Percentiles rank a stretch among this genome's conserved stretches.
phyloP scores from a whole-genome alignment of 1,140 invertebrate species.

The Cotesia vestalis region DNA sequence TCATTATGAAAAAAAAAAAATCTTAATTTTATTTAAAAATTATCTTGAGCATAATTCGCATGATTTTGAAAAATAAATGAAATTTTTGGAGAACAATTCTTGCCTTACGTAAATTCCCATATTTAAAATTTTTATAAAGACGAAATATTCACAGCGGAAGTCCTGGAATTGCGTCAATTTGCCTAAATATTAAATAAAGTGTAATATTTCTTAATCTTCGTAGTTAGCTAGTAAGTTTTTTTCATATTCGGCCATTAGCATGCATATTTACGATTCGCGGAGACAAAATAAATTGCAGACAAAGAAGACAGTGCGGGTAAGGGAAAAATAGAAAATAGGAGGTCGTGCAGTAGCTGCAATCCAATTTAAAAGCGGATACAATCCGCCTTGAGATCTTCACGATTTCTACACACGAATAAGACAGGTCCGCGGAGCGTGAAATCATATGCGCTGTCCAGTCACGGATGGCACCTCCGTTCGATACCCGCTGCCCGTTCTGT shows the following conservation, averaged over 20 bases:
- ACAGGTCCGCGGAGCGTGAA: conserved; percentile 61
- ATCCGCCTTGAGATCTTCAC: conserved; percentile 66
- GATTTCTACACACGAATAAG: conserved; percentile 68
- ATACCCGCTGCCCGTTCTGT: conserved; percentile 45
- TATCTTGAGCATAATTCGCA: too few species aligned
- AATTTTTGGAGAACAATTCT: too few species aligned
- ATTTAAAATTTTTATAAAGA: conserved; percentile 10
- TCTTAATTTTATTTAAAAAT: too few species aligned
- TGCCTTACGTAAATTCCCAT: too few species aligned
- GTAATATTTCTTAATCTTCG: not conserved
- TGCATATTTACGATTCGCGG: not conserved
- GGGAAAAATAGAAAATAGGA: conserved; percentile 39
- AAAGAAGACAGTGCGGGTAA: conserved; percentile 14
- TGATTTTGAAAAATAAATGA: too few species aligned
- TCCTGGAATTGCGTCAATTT: conserved; percentile 21
- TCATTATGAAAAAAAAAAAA: too few species aligned
- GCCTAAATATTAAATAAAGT: not conserved
- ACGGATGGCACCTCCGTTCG: conserved; percentile 64
- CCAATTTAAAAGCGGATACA: conserved; percentile 65
- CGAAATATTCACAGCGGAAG: conserved; percentile 31
- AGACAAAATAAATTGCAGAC: conserved; percentile 23
- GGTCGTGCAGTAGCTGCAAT: conserved; percentile 58
- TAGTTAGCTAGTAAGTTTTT: not conserved
- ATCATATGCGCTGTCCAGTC: conserved; percentile 67
- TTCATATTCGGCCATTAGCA: not conserved